Percentiles rank a stretch among this genome's conserved stretches.
Evolutionary conservation across 2,888 invertebrate species (phyloP).

Genomic region (Parthenolecanium corni): DNA sequence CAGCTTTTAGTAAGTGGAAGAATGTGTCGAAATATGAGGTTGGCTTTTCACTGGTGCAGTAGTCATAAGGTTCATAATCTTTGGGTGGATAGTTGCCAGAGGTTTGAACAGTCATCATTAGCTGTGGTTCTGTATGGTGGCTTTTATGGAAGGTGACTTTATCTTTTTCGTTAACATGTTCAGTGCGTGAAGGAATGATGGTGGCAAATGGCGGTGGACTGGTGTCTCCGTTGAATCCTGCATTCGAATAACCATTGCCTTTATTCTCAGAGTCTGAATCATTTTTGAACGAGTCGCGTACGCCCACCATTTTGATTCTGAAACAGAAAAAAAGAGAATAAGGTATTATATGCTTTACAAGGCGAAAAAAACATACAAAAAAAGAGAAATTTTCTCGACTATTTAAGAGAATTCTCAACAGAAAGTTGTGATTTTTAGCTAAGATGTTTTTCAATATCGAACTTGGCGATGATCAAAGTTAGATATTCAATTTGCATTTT

Average conservation of each 20-base stretch:
- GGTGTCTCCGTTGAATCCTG: background rate
- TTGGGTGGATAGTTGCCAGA: background rate
- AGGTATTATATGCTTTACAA: no score
- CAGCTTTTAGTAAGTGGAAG: slow-evolving; percentile 76
- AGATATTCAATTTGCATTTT: no score
- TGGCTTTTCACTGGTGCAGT: slow-evolving; percentile 56
- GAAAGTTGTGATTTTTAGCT: no score
- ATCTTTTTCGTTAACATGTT: background rate
- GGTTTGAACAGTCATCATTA: background rate
- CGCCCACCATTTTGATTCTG: no score
- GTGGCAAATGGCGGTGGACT: background rate
- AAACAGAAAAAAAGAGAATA: no score
- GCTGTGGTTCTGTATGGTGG: background rate
- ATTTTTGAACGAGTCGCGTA: no score
- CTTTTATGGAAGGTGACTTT: background rate
- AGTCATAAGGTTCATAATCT: slow-evolving; percentile 53
- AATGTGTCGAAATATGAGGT: slow-evolving; percentile 69
- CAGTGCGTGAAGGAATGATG: background rate
- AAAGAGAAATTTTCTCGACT: no score
- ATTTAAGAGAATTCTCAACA: no score
- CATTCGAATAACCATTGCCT: slow-evolving; percentile 1
- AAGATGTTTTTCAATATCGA: no score
- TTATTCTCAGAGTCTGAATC: background rate
- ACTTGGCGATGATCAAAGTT: no score
- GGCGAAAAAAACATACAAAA: no score